These are phyloP conservation scores for Grammomys dolichurus DNA, from an alignment of 2,113 vertebrate genomes.

Conservation along the genomic window DNA sequence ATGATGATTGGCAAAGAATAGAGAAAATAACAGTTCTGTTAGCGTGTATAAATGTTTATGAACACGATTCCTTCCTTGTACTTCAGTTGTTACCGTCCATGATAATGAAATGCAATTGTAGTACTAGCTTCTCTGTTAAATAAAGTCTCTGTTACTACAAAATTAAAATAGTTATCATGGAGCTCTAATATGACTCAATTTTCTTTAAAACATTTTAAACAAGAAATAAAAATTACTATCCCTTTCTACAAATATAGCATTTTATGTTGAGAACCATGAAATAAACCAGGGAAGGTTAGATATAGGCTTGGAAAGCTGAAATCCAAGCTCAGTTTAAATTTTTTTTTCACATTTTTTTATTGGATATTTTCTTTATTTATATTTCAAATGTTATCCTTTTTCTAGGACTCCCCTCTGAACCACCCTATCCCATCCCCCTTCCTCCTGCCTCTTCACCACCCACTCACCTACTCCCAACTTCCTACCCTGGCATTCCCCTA, in stretches of 20 bases:
- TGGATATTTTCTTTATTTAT: too few species aligned
- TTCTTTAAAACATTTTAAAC: background rate
- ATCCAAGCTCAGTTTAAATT: background rate
- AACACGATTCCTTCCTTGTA: background rate
- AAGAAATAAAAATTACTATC: background rate
- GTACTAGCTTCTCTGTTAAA: constrained; percentile 42
- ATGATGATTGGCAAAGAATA: background rate
- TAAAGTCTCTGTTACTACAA: background rate
- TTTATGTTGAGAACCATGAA: background rate
- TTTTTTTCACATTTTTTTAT: too few species aligned
- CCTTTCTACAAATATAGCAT: background rate
- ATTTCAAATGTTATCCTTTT: too few species aligned
- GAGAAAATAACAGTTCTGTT: background rate
- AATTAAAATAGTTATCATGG: background rate
- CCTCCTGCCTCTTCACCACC: too few species aligned
- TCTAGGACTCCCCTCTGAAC: too few species aligned
- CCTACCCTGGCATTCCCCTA: too few species aligned
- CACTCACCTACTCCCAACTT: too few species aligned
- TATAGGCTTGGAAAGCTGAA: background rate
- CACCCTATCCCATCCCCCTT: too few species aligned
- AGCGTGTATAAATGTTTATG: background rate
- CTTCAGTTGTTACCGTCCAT: background rate
- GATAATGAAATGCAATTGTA: background rate
- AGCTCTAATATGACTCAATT: background rate
- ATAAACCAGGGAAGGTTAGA: background rate